Evolutionary conservation across 2,797 vertebrate species (phyloP).

Genomic region (Halcyon chelicuti): DNA sequence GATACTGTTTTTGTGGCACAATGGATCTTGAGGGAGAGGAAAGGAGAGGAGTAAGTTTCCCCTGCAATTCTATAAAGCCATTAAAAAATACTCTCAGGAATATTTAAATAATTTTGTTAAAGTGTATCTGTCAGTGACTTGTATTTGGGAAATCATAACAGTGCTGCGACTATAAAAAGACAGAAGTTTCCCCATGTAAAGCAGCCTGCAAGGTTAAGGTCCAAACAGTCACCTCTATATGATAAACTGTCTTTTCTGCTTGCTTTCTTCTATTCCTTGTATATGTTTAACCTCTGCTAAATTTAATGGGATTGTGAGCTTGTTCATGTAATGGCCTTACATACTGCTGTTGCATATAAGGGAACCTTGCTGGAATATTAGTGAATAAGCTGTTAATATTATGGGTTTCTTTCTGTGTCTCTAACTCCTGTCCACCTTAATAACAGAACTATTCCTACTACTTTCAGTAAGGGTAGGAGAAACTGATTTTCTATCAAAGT

Average conservation of each 20-base stretch:
- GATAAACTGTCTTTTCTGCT: not conserved
- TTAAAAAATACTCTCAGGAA: not conserved
- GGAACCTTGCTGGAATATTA: not conserved
- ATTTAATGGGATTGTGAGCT: not conserved
- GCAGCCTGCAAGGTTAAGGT: not conserved
- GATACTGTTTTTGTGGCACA: not conserved
- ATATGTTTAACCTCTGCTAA: not conserved
- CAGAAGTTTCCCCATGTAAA: not conserved
- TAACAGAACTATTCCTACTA: not conserved
- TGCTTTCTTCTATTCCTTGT: accelerated
- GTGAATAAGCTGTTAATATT: not conserved
- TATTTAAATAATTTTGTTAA: not conserved
- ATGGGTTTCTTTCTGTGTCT: not conserved
- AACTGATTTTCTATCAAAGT: not conserved
- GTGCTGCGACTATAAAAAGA: not conserved
- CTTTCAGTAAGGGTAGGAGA: not conserved
- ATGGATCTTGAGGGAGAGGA: not conserved
- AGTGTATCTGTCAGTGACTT: accelerated
- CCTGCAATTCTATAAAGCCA: not conserved
- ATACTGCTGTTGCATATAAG: not conserved
- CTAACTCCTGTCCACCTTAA: not conserved
- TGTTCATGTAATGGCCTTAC: accelerated
- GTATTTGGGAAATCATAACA: accelerated
- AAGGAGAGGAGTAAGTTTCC: not conserved
- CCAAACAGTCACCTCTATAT: not conserved